Percentiles rank a stretch among this genome's conserved stretches.
Evolutionary conservation across 2,888 invertebrate species (phyloP).

Genomic region (Horisme vitalbata): DNA sequence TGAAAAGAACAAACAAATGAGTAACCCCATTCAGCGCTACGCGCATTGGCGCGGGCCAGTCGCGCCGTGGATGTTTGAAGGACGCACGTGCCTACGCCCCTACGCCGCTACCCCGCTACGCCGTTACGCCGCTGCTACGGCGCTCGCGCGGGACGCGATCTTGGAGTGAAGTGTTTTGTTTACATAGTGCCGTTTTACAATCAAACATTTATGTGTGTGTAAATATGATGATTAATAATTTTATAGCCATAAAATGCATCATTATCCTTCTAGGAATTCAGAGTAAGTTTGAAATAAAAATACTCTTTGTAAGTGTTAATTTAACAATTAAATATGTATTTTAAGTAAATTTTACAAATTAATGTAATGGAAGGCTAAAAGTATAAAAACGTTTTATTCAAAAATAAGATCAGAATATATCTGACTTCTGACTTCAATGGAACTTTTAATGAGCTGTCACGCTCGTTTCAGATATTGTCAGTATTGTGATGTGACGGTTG

Average conservation of each 20-base stretch:
- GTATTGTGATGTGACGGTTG: too few species aligned
- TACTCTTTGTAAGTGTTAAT: too few species aligned
- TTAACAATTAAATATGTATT: too few species aligned
- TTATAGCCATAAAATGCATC: slow-evolving; percentile 40
- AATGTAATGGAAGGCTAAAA: too few species aligned
- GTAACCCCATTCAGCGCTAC: slow-evolving; percentile 47
- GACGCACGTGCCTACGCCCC: slow-evolving; percentile 41
- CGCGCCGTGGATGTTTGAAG: slow-evolving; percentile 40
- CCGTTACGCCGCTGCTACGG: slow-evolving; percentile 36
- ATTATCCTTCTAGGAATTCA: slow-evolving; percentile 46
- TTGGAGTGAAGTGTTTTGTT: slow-evolving; percentile 27
- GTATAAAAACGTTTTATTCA: too few species aligned
- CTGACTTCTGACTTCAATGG: too few species aligned
- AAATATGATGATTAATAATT: slow-evolving; percentile 46
- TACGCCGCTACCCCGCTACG: slow-evolving; percentile 34
- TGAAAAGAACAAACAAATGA: slow-evolving; percentile 57
- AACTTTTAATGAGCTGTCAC: too few species aligned
- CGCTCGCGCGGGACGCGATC: slow-evolving; percentile 21
- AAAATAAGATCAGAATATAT: too few species aligned
- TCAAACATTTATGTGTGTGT: slow-evolving; percentile 36
- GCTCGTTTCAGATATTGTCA: too few species aligned
- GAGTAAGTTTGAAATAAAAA: slow-evolving; percentile 50
- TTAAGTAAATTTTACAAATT: not conserved
- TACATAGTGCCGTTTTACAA: slow-evolving; percentile 33
- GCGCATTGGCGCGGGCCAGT: slow-evolving; percentile 44